These are phyloP conservation scores for Tetragnatha montana DNA, from an alignment of 2,888 invertebrate species.

Conservation along the genomic window DNA sequence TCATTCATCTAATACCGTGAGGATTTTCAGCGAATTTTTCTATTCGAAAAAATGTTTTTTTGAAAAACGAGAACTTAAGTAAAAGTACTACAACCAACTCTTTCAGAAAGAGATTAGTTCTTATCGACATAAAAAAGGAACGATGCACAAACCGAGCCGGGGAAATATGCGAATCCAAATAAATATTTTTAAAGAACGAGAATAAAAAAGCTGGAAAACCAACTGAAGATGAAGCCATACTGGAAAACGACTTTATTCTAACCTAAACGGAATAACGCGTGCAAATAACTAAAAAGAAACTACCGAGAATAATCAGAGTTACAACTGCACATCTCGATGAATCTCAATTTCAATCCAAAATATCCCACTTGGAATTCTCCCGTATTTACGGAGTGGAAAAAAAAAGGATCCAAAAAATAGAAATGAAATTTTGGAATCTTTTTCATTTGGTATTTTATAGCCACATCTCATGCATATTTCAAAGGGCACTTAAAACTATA, in stretches of 20 bases:
- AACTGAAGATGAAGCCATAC: not conserved
- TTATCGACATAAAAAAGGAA: not conserved
- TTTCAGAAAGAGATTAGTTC: not conserved
- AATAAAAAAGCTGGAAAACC: slow-evolving; percentile 6
- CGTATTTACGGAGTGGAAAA: slow-evolving; percentile 9
- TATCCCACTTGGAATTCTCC: not conserved
- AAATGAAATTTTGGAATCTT: slow-evolving; percentile 43
- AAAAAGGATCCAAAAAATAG: slow-evolving; percentile 1
- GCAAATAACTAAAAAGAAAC: slow-evolving; percentile 22
- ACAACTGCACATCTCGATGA: slow-evolving; percentile 27
- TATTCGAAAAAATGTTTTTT: not conserved
- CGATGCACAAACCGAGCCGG: not conserved
- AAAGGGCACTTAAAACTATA: slow-evolving; percentile 59
- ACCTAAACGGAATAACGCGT: slow-evolving; percentile 18
- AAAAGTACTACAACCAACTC: not conserved
- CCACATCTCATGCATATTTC: slow-evolving; percentile 55
- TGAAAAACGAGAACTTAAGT: not conserved
- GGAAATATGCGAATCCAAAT: not conserved
- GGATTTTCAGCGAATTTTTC: not conserved
- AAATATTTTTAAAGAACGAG: not conserved
- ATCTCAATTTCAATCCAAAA: slow-evolving; percentile 52
- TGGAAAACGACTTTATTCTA: slow-evolving; percentile 23
- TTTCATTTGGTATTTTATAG: slow-evolving; percentile 47
- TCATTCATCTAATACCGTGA: not conserved
- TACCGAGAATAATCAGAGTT: slow-evolving; percentile 34